Evolutionary conservation across 2,888 invertebrate genomes (phyloP), one percentile per base, ranked within the genome.

Genomic region (Hemistola chrysoprasaria): DNA sequence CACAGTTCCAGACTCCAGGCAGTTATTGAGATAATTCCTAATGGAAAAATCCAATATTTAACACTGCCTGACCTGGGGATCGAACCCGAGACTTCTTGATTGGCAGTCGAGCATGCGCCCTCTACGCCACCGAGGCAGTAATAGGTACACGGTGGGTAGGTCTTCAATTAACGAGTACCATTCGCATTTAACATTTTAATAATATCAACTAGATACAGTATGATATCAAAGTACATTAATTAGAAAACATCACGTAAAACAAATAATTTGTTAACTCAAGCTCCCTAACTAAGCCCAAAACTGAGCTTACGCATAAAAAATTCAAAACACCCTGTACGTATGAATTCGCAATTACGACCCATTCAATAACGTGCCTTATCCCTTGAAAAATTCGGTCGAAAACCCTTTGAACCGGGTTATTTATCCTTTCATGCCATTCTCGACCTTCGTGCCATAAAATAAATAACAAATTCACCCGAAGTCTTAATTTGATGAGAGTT

Each of bases 281-380:
- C n/a, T n/a, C n/a, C 49, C 45, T 38, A 51, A 46, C 47, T 25
- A 51, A 50, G 46, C 50, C 45, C 47, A 50, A 44, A 47, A 38
- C 46, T 45, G 50, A 58, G 50, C 50, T 49, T 33, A 26, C 11
- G 21, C 34, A 66, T 67, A 59, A 65, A 65, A 64, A 59, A 67
- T 58, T 59, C 67, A 63, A 23, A n/a, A 20, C 56, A 51, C 1
- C 25, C 55, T 59, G 57, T 63, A 50, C 41, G 28, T 30, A 11
- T 29, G 7, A 31, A 16, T 20, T 5, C 10, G 7, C 36, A 3
- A 25, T 30, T 20, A 20, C 36, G 11, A 22, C 22, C n/a, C 40
- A 49, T 21, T 27, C 33, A 37, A 59, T 40, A 46, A 30, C 40
- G 11, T 10, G 49, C 61, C 44, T 48, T 65, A 59, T 8, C 0